Evolutionary conservation across 2,113 vertebrate species (phyloP).

Genomic region (Malurus elegans): DNA sequence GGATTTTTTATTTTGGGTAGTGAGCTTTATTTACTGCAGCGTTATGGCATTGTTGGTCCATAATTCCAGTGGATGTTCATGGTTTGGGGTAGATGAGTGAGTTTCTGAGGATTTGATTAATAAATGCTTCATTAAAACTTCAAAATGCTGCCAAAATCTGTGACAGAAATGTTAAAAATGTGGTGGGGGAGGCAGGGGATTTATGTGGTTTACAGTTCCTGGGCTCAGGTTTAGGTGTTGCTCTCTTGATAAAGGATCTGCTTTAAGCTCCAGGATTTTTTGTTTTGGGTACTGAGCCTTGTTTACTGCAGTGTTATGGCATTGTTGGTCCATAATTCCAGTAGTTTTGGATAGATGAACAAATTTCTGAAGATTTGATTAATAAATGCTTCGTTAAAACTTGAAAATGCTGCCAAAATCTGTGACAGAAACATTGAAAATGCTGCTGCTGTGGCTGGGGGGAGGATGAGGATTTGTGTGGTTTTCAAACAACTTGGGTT

Average conservation of each 20-base stretch:
- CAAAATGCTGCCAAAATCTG: too few species aligned
- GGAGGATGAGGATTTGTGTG: background rate
- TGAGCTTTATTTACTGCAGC: background rate
- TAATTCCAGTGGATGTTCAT: too few species aligned
- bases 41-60: background rate
- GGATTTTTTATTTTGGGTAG: background rate
- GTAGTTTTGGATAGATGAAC: background rate
- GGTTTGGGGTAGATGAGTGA: background rate
- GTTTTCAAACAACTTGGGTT: background rate
- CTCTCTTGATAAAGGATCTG: background rate
- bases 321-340: background rate
- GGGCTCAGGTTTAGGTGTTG: background rate
- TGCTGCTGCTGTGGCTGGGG: too few species aligned
- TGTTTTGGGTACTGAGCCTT: background rate
- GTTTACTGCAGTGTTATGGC: background rate
- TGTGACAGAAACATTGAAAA: too few species aligned
- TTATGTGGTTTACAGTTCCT: background rate
- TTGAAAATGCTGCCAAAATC: too few species aligned
- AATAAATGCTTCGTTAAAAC: too few species aligned
- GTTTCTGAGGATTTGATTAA: background rate
- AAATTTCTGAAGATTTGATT: background rate
- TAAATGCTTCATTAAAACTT: too few species aligned
- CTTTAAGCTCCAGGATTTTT: background rate
- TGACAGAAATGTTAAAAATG: too few species aligned
- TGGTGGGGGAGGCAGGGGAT: background rate